Percentiles rank a stretch among this genome's conserved stretches.
phyloP scores from a whole-genome alignment of 2,113 vertebrate genomes.

The Parus major region DNA sequence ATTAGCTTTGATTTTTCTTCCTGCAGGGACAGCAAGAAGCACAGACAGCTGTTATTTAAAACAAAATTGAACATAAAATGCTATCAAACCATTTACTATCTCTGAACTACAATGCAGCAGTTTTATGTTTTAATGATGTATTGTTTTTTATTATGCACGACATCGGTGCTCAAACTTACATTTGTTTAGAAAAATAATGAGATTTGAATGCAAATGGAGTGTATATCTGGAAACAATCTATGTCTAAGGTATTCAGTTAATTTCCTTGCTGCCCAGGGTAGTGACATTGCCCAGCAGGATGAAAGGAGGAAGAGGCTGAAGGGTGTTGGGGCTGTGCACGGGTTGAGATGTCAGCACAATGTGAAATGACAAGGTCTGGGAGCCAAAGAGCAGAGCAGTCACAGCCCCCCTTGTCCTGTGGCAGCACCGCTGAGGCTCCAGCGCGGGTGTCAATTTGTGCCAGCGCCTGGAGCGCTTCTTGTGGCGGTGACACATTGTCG shows the following conservation, averaged over 20 bases:
- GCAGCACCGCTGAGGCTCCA: neutral
- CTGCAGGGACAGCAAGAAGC: neutral
- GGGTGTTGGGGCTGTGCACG: neutral
- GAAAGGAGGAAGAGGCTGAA: neutral
- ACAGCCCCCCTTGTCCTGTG: neutral
- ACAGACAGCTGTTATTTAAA: conserved; percentile 34
- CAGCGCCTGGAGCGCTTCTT: neutral
- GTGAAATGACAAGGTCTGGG: neutral
- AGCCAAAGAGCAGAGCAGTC: neutral
- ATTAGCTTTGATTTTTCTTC: conserved; percentile 39
- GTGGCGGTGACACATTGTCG: accelerated
- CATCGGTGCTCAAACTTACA: neutral
- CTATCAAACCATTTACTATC: neutral
- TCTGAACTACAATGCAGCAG: neutral
- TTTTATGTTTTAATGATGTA: neutral
- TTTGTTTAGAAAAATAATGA: neutral
- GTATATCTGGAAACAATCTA: neutral
- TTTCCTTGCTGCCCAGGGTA: neutral
- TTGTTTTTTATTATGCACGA: neutral
- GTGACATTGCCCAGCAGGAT: neutral
- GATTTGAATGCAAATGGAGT: neutral
- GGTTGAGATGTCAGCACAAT: neutral
- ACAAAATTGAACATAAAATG: conserved; percentile 2
- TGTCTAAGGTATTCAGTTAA: neutral
- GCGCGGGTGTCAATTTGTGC: neutral